A percentile compares a stretch with the other conserved stretches of the same genome.
phyloP scores from a whole-genome alignment of 2,888 invertebrate genomes.

The Drosophila nigritarsus region DNA sequence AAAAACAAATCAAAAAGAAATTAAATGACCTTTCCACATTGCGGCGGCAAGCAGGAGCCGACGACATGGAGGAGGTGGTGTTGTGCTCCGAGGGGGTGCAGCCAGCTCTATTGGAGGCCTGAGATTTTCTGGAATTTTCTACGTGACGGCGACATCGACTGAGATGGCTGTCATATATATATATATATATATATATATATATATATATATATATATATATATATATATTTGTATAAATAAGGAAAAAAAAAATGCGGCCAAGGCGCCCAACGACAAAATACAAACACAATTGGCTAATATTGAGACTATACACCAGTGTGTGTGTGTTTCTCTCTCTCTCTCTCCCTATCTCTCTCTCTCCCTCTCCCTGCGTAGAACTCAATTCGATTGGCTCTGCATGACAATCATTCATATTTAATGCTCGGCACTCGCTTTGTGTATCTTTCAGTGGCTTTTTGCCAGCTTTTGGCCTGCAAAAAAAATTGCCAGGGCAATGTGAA shows the following conservation, averaged over 20 bases:
- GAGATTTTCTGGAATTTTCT: background rate
- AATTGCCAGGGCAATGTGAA: conserved; percentile 6
- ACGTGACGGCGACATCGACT: conserved; percentile 30
- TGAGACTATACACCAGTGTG: conserved; percentile 51
- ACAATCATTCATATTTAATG: conserved; percentile 65
- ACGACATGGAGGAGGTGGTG: background rate
- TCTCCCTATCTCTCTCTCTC: background rate
- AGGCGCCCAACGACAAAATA: conserved; percentile 29
- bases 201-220: background rate
- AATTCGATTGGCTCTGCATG: conserved; percentile 35
- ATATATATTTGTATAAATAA: background rate
- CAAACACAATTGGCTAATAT: conserved; percentile 59
- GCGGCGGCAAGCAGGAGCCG: conserved; percentile 33
- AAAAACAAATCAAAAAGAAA: conserved; percentile 78
- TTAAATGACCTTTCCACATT: conserved; percentile 78
- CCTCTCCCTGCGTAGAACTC: conserved; percentile 13
- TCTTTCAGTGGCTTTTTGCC: conserved; percentile 27
- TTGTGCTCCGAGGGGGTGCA: background rate
- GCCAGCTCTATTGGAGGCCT: background rate
- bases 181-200: background rate
- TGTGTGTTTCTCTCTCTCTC: background rate
- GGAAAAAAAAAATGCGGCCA: conserved; percentile 3
- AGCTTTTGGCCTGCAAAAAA: conserved; percentile 2
- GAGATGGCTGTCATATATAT: background rate
- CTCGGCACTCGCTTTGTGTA: conserved; percentile 27